Percentiles rank a stretch among this genome's conserved stretches.
Evolutionary conservation across 2,797 vertebrate genomes (phyloP).

Genomic region (Leptatherina wallacei): DNA sequence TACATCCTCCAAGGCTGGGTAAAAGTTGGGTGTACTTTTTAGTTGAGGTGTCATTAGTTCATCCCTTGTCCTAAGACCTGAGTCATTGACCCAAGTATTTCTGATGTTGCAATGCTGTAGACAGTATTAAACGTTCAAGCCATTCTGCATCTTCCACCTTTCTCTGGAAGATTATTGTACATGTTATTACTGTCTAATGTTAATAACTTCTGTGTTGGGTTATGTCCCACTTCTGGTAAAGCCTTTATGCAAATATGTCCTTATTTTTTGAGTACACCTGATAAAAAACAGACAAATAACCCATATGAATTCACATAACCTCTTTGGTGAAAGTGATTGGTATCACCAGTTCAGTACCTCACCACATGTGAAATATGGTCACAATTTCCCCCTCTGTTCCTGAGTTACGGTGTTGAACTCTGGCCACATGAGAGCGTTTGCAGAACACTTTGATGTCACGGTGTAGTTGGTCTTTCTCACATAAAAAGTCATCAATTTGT

Average conservation of each 20-base stretch:
- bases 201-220: background rate
- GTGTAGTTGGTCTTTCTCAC: background rate
- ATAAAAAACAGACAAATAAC: too few species aligned
- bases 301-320: background rate
- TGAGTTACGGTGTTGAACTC: background rate
- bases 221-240: background rate
- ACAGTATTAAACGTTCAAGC: background rate
- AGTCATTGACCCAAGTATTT: background rate
- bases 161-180: background rate
- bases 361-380: background rate
- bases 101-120: background rate
- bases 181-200: background rate
- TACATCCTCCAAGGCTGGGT: background rate
- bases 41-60: background rate
- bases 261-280: background rate
- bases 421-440: background rate
- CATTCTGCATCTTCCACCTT: too few species aligned
- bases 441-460: background rate
- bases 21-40: background rate
- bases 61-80: background rate
- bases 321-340: background rate
- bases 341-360: background rate
- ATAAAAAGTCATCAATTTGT: background rate
- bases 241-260: background rate
- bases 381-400: background rate